Evolutionary conservation across 2,888 invertebrate genomes (phyloP), one percentile per base, ranked within the genome.

Genomic region (Brachypalpus laphriformis): DNA sequence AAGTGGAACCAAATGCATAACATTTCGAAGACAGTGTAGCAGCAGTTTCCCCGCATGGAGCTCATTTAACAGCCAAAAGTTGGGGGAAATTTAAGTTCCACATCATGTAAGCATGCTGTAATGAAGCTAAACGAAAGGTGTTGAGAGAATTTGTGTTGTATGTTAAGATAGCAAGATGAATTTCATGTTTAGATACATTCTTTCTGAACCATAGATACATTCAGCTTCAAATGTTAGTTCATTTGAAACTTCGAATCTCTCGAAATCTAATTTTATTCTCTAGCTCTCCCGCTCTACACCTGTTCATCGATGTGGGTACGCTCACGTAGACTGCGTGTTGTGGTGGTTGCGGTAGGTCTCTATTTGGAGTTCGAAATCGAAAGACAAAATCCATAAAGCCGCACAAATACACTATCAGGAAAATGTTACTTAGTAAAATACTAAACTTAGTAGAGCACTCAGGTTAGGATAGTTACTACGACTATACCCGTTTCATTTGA

Each of bases 341-440:
- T 40, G 6, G 56, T 25, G 2, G 31, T 83, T 78, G 81, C 75
- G 85, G 80, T 74, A 80, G 83, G 80, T 85, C 85, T 85, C 85
- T 47, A 22, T 54, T 75, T 85, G 81, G 85, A 85, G 14, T 71
- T 85, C 75, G 78, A 83, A 74, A 34, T 54, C 28, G 14, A 45
- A 54, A 56, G 20, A 31, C 34, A 42, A 9, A 11, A 40, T 20
- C 25, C 16, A 59, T 9, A 47, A 16, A 1, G 9, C 1, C 25
- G 9, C 59, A 49, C 20, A 40, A 28, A 28, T 22, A 56, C 45
- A 34, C 45, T 11, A 31, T 18, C 1, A 7, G 5, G 25, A 1
- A 20, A 45, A 42, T 45, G 22, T 22, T 31, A 31, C 45, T 65
- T 51, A 59, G 61, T 31, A 14, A n/a, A 45, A 34, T 56, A 45